Conservation (phyloP, 2,113 vertebrate genomes). For the Ictidomys tridecemlineatus region DNA sequence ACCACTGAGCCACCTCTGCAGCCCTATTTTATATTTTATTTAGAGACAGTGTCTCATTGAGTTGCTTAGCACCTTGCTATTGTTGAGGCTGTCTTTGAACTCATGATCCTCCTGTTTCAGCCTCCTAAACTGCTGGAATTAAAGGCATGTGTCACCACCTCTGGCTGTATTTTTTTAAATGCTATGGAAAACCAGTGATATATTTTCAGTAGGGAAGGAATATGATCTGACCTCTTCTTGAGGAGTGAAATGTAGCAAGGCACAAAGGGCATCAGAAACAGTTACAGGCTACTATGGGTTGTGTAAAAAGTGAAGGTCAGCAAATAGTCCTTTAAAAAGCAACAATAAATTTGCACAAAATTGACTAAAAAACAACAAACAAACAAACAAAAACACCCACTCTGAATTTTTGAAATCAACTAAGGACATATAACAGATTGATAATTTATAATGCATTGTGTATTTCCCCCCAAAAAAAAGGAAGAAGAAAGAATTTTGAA, state of each 20-base stretch:
- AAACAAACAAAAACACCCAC: too few relatives aligned
- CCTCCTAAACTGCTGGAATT: too few relatives aligned
- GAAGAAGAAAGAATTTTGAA: neutral
- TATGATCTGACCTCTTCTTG: constrained; percentile 16
- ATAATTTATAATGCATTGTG: neutral
- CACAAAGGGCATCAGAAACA: neutral
- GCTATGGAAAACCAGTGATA: neutral
- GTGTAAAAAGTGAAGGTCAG: neutral
- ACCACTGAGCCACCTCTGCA: too few relatives aligned
- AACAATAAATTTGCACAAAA: neutral
- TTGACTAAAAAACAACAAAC: neutral
- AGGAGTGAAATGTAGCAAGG: neutral
- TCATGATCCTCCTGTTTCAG: too few relatives aligned
- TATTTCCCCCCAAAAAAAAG: neutral
- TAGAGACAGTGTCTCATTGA: too few relatives aligned
- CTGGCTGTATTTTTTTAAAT: neutral
- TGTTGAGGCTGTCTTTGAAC: too few relatives aligned
- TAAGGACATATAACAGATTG: neutral
- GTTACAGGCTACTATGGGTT: neutral
- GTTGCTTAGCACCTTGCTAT: too few relatives aligned
- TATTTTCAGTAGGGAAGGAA: neutral
- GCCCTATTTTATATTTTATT: too few relatives aligned
- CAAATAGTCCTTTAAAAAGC: neutral
- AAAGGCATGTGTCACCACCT: too few relatives aligned
- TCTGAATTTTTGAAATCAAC: neutral